These are phyloP conservation scores for Lanistes nyassanus DNA, from an alignment of 1,140 invertebrate species.

Conservation along the genomic window DNA sequence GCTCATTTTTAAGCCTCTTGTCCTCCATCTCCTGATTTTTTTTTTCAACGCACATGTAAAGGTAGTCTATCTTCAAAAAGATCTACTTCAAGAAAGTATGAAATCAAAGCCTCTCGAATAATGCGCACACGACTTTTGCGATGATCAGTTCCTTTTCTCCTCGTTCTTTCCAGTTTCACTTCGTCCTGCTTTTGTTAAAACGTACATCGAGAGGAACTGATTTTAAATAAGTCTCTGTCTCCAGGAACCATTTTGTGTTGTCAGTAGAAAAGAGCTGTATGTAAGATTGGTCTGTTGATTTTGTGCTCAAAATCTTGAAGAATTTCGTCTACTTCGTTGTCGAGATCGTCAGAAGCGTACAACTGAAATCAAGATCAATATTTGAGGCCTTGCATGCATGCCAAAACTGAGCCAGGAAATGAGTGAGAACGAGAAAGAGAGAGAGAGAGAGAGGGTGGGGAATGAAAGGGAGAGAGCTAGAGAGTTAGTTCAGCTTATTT, in stretches of 20 bases:
- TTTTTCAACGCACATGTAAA: not conserved
- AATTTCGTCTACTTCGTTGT: constrained; percentile 98
- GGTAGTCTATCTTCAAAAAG: not conserved
- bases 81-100: not conserved
- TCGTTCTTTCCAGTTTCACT: not conserved
- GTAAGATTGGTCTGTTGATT: constrained; percentile 86
- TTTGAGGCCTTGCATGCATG: too few relatives aligned
- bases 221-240: constrained; percentile 19
- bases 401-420: too few relatives aligned
- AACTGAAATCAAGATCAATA: constrained; percentile 76
- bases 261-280: constrained; percentile 91
- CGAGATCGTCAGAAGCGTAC: constrained; percentile 89
- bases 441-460: too few relatives aligned
- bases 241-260: too few relatives aligned
- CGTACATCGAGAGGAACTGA: constrained; percentile 17
- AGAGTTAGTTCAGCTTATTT: too few relatives aligned
- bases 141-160: not conserved
- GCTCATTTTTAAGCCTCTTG: too few relatives aligned
- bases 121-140: not conserved
- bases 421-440: too few relatives aligned
- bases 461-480: not conserved
- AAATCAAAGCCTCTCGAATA: not conserved
- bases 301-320: constrained; percentile 95
- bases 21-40: too few relatives aligned
- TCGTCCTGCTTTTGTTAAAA: constrained; percentile 6